These are phyloP conservation scores for Rhaphigaster nebulosa DNA, from an alignment of 2,888 invertebrate species.

Conservation along the genomic window DNA sequence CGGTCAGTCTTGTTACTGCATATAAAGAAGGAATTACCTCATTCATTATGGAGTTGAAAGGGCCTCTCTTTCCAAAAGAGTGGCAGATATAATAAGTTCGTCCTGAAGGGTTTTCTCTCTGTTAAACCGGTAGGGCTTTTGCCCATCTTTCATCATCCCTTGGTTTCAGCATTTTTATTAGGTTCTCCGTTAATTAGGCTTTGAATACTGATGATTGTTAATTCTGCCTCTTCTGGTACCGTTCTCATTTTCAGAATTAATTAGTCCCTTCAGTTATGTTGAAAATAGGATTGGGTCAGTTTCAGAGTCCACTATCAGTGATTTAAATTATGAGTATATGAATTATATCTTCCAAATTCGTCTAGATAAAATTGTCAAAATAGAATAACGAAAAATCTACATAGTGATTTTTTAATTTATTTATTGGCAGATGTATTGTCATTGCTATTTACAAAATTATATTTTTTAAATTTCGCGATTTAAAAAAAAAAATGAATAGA, in stretches of 20 bases:
- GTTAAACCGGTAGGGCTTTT: background rate
- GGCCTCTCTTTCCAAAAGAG: background rate
- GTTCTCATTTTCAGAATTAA: background rate
- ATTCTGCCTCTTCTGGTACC: background rate
- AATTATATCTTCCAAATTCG: background rate
- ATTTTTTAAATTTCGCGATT: no score
- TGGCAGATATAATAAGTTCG: slow-evolving; percentile 28
- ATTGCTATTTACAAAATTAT: no score
- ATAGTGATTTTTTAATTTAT: no score
- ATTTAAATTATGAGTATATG: background rate
- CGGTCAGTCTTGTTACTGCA: slow-evolving; percentile 46
- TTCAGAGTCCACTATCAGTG: background rate
- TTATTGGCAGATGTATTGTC: no score
- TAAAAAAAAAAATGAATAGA: no score
- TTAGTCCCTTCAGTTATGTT: background rate
- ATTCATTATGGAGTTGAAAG: slow-evolving; percentile 32
- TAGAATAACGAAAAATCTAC: no score
- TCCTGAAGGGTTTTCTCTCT: background rate
- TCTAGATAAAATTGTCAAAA: no score
- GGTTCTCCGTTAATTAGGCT: background rate
- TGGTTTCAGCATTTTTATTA: background rate
- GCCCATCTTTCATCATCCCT: slow-evolving; percentile 15
- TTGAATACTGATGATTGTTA: slow-evolving; percentile 23
- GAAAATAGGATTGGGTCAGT: background rate
- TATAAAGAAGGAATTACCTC: slow-evolving; percentile 41